Percentiles rank a stretch among this genome's conserved stretches.
Evolutionary conservation across 1,140 invertebrate species (phyloP).

Genomic region (Phymastichus coffea): DNA sequence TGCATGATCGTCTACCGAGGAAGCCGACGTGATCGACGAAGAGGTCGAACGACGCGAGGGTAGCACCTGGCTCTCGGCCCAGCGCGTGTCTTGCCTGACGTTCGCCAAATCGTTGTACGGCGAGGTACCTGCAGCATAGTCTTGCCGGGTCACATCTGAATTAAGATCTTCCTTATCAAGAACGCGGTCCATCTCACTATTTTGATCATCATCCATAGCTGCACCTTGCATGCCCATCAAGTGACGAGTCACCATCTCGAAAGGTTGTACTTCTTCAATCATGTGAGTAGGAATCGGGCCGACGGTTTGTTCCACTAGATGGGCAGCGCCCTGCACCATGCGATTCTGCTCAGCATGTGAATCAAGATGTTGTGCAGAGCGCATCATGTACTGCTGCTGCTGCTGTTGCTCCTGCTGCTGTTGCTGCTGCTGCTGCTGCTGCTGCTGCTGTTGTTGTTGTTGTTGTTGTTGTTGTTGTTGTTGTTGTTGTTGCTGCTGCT

Average conservation of each 20-base stretch:
- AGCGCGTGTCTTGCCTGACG: conserved; percentile 63
- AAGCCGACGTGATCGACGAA: conserved; percentile 65
- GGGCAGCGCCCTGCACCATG: conserved; percentile 34
- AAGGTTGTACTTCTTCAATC: conserved; percentile 45
- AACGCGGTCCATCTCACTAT: conserved; percentile 43
- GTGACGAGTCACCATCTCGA: conserved; percentile 52
- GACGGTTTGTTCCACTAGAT: conserved; percentile 45
- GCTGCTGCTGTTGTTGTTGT: conserved; percentile 30
- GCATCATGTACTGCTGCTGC: conserved; percentile 39
- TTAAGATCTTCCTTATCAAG: conserved; percentile 47
- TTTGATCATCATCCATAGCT: conserved; percentile 43
- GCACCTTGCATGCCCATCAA: conserved; percentile 44
- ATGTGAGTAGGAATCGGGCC: conserved; percentile 34
- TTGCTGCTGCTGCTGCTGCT: conserved; percentile 31
- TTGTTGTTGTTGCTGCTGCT: too few species aligned
- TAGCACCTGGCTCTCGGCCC: conserved; percentile 71
- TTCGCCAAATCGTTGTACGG: conserved; percentile 63
- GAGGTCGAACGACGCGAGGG: conserved; percentile 68
- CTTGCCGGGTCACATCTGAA: conserved; percentile 45
- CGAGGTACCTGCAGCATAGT: conserved; percentile 65
- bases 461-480: conserved; percentile 46
- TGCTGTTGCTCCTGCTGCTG: too few species aligned
- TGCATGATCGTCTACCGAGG: conserved; percentile 58
- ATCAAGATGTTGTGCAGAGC: conserved; percentile 36
- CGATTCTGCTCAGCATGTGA: conserved; percentile 32